Base-by-base conservation (phyloP, 1,140 invertebrate species). In the Calliphora vicina region DNA sequence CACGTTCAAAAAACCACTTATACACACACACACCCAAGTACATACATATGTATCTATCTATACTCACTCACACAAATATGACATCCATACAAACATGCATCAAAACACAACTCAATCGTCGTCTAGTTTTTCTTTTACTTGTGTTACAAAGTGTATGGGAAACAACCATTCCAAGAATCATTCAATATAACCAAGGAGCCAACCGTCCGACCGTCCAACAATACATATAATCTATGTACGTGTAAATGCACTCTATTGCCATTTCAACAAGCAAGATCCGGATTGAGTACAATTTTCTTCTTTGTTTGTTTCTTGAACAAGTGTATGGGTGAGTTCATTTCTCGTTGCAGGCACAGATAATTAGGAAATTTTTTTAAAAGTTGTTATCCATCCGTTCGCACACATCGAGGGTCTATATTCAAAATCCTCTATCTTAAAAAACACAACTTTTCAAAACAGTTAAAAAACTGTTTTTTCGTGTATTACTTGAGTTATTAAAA, bases 1-100 rank as follows among this genome's bases (percentile, higher is more conserved):
- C 74, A 78, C 74, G 74, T 78, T 78, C 74, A 4, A 43, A 43
- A 78, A 78, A 78, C 74, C 74, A 78, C 74, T 78, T 78, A 29
- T 74, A n/a, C 35, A 6, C n/a, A 61, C 17, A 61, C 50, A n/a
- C n/a, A n/a, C n/a, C n/a, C 15, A n/a, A 57, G 50, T 57, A 57
- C 50, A 17, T 57, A 57, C 50, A 13, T 17, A 57, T 57, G 15
- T 4, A 57, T 4, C 4, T 0, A n/a, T 57, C 12, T 17, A 57
- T 13, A 57, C 17, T 17, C n/a, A 57, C 50, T 1, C 50, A 17
- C n/a, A 15, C 50, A 57, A 17, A 57, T 57, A 15, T 17, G 15
- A 57, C 45, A 57, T n/a, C n/a, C n/a, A n/a, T 57, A 57, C 45
- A n/a, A 57, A 57, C 17, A n/a, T 57, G n/a, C 15, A 67, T 25